Percentiles rank a stretch among this genome's conserved stretches.
Evolutionary conservation across 2,113 vertebrate species (phyloP).

Genomic region (Oncorhynchus mykiss): DNA sequence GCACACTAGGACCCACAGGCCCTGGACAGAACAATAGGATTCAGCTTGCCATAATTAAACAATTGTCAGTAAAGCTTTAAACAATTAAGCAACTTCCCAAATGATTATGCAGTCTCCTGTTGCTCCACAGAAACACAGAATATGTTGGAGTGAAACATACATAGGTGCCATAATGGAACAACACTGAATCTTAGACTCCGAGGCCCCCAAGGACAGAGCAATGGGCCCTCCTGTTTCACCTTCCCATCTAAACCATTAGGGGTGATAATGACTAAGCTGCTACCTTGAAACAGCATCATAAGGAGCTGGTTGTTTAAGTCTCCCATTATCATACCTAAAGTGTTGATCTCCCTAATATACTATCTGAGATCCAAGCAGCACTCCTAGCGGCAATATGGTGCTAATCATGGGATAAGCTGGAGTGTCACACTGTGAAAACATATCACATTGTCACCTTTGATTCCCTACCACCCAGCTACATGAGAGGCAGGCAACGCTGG

Average conservation of each 20-base stretch:
- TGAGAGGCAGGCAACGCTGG: conserved; percentile 24
- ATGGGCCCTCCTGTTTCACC: conserved; percentile 36
- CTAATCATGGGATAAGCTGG: conserved; percentile 47
- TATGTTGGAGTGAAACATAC: conserved; percentile 44
- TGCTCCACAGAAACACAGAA: conserved; percentile 30
- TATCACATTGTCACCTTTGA: conserved; percentile 55
- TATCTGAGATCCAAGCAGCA: conserved; percentile 20
- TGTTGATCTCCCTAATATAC: conserved; percentile 41
- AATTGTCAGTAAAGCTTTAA: conserved; percentile 60
- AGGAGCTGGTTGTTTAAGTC: conserved; percentile 56
- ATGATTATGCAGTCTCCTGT: conserved; percentile 48
- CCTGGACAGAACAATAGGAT: conserved; percentile 56
- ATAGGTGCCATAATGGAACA: conserved; percentile 47
- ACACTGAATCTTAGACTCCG: conserved; percentile 36
- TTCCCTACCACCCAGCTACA: conserved; percentile 20
- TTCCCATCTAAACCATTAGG: conserved; percentile 59
- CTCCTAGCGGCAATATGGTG: conserved; percentile 16
- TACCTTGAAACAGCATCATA: conserved; percentile 46
- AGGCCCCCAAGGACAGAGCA: conserved; percentile 32
- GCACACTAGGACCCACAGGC: conserved; percentile 51
- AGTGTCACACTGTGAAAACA: conserved; percentile 47
- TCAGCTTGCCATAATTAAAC: conserved; percentile 69
- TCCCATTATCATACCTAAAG: conserved; percentile 56
- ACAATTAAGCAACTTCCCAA: conserved; percentile 64
- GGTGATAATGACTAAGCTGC: conserved; percentile 66